These are phyloP conservation scores for Eulemur mongoz DNA, from an alignment of 2,797 vertebrate genomes.

Conservation along the genomic window DNA sequence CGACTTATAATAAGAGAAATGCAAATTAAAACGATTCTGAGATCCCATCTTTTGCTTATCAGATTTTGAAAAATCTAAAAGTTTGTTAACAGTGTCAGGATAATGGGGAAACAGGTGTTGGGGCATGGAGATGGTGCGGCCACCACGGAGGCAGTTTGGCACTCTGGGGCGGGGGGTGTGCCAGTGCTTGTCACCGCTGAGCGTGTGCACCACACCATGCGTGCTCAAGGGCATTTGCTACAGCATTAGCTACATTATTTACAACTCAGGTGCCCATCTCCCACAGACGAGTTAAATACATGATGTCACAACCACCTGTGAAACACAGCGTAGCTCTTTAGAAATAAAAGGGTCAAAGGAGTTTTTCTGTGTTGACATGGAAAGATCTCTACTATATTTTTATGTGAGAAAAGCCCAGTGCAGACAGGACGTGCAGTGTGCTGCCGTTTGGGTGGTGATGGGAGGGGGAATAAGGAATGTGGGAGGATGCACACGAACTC, in stretches of 20 bases:
- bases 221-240: not conserved
- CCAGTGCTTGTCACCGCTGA: fast-evolving
- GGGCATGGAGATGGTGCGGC: not conserved
- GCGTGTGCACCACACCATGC: fast-evolving
- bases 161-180: fast-evolving
- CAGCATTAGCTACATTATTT: not conserved
- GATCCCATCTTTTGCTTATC: fast-evolving
- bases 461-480: not conserved
- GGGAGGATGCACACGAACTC: too few relatives aligned
- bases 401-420: not conserved
- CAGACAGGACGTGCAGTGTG: fast-evolving
- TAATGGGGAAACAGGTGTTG: fast-evolving
- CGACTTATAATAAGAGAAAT: fast-evolving
- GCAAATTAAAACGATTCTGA: fast-evolving
- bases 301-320: not conserved
- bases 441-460: not conserved
- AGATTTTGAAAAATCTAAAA: not conserved
- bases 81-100: not conserved
- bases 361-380: fast-evolving
- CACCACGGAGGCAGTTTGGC: fast-evolving
- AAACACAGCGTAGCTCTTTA: fast-evolving
- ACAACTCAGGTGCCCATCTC: not conserved
- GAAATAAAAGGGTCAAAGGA: too few relatives aligned
- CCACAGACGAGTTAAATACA: not conserved
- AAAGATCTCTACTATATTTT: too few relatives aligned